Evolutionary conservation across 2,113 vertebrate genomes (phyloP).

Genomic region (Morphnarchus princeps): DNA sequence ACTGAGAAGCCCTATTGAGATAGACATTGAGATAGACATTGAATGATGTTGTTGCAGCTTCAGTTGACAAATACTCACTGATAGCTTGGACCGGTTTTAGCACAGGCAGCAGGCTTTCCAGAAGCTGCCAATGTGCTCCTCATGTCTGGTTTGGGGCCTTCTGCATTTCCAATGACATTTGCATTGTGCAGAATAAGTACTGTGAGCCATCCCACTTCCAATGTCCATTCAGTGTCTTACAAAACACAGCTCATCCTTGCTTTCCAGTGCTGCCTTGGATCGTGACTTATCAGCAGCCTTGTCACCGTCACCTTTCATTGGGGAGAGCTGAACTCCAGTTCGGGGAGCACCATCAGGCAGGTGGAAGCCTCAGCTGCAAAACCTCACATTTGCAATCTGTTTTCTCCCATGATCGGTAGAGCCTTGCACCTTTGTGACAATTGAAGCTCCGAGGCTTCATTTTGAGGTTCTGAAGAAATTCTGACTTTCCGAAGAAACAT

Average conservation of each 20-base stretch:
- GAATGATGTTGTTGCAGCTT: background rate
- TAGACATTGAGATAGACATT: background rate
- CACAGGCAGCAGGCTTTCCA: background rate
- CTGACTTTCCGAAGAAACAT: background rate
- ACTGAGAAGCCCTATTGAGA: background rate
- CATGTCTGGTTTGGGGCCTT: background rate
- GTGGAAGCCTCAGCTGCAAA: background rate
- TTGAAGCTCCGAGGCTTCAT: background rate
- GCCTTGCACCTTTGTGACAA: background rate
- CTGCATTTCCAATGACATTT: background rate
- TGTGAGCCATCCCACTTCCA: background rate
- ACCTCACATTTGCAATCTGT: background rate
- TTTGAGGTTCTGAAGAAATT: background rate
- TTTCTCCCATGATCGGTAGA: background rate
- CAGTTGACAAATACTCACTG: background rate
- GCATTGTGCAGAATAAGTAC: background rate
- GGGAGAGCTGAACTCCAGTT: background rate
- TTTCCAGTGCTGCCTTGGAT: background rate
- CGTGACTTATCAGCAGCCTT: background rate
- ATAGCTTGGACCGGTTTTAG: background rate
- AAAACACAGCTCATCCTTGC: background rate
- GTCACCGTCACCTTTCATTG: background rate
- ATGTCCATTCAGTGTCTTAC: background rate
- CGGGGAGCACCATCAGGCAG: accelerated
- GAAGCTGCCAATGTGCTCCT: background rate